These are phyloP conservation scores for Bellardia bayeri DNA, from an alignment of 2,888 invertebrate genomes.

Conservation along the genomic window DNA sequence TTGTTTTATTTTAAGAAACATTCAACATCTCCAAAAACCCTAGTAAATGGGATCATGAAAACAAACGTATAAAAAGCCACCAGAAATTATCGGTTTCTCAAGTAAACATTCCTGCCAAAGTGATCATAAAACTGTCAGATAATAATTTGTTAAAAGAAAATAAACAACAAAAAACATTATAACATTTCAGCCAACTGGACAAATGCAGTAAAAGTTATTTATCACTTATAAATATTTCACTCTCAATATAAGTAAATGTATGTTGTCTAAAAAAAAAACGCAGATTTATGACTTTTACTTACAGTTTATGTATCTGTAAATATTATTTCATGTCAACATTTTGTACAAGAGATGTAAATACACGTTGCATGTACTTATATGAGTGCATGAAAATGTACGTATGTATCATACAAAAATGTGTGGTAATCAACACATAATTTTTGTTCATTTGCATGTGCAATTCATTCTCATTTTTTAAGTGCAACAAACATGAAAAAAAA, in stretches of 20 bases:
- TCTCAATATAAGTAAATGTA: conserved; percentile 13
- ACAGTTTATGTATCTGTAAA: conserved; percentile 26
- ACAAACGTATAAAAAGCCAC: conserved; percentile 37
- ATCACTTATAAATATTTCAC: no score
- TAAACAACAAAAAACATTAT: conserved; percentile 46
- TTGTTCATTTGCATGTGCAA: conserved; percentile 60
- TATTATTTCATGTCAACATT: conserved; percentile 51
- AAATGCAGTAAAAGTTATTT: conserved; percentile 75
- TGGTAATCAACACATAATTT: conserved; percentile 61
- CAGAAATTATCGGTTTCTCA: conserved; percentile 13
- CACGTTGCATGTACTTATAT: not conserved
- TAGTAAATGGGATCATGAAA: conserved; percentile 63
- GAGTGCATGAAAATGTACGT: not conserved
- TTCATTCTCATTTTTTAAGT: conserved; percentile 20
- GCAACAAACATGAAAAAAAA: not conserved
- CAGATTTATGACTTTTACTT: conserved; percentile 39
- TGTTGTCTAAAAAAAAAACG: conserved; percentile 16
- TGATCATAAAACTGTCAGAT: conserved; percentile 75
- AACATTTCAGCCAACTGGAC: conserved; percentile 33
- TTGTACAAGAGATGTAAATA: conserved; percentile 28
- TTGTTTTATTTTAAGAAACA: not conserved
- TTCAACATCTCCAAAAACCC: not conserved
- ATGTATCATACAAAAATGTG: conserved; percentile 12
- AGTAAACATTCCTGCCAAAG: conserved; percentile 50
- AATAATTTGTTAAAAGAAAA: conserved; percentile 69